A percentile compares a stretch with the other conserved stretches of the same genome.
Conservation (phyloP, 1,140 invertebrate species). For the Drosophila elegans region DNA sequence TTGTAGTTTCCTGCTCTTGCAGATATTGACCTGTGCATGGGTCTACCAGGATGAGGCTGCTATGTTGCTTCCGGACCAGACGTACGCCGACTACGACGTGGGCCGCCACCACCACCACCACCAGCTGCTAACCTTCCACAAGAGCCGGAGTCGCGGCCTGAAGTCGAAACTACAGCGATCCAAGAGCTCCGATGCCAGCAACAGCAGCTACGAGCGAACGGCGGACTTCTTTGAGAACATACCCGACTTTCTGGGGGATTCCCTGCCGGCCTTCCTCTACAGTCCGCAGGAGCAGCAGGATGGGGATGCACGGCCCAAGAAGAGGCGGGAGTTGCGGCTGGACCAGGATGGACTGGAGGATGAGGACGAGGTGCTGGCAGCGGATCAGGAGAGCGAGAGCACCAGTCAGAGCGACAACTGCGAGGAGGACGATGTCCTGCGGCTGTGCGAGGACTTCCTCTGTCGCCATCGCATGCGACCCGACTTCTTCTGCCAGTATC, state of each 20-base stretch:
- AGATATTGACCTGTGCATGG: slow-evolving; percentile 34
- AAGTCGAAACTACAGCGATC: slow-evolving; percentile 34
- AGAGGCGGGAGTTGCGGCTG: neutral
- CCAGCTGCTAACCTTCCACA: slow-evolving; percentile 61
- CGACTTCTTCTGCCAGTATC: slow-evolving; percentile 88
- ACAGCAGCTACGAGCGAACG: slow-evolving; percentile 67
- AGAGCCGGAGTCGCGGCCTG: slow-evolving; percentile 37
- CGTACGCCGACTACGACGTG: slow-evolving; percentile 86
- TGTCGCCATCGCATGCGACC: slow-evolving; percentile 88
- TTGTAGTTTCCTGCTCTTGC: neutral
- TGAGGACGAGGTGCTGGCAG: neutral
- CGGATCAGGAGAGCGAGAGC: slow-evolving; percentile 29
- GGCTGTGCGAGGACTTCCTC: slow-evolving; percentile 88
- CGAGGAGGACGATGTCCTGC: slow-evolving; percentile 84
- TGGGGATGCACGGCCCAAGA: slow-evolving; percentile 14
- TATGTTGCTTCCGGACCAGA: slow-evolving; percentile 89
- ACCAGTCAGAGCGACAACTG: slow-evolving; percentile 53
- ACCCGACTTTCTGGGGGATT: slow-evolving; percentile 72
- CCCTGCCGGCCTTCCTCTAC: slow-evolving; percentile 63
- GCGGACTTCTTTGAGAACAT: slow-evolving; percentile 81
- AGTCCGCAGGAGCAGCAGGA: slow-evolving; percentile 28
- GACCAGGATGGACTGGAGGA: neutral
- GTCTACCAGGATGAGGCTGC: slow-evolving; percentile 73
- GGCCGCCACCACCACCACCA: slow-evolving; percentile 49
- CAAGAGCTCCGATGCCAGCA: slow-evolving; percentile 51